phyloP scores from a whole-genome alignment of 2,797 vertebrate species.

The Carapus acus region DNA sequence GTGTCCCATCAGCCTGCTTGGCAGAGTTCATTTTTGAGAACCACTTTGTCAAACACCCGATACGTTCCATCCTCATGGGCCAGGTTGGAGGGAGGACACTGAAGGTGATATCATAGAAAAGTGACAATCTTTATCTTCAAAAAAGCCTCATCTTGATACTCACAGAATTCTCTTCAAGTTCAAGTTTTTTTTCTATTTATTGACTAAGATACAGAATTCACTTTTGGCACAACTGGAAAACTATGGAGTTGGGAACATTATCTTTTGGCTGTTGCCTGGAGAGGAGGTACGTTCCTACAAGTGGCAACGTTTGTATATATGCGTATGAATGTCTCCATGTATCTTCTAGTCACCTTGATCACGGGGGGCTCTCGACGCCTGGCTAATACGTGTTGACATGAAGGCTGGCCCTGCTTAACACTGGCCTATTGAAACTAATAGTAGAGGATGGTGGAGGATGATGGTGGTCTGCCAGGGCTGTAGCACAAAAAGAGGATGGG shows the following conservation, averaged over 20 bases:
- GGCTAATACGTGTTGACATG: conserved; percentile 13
- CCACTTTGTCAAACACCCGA: conserved; percentile 64
- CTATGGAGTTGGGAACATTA: too few species aligned
- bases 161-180: conserved; percentile 38
- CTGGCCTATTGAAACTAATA: conserved; percentile 38
- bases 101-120: conserved; percentile 55
- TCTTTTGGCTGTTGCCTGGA: neutral
- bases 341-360: conserved; percentile 19
- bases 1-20: conserved; percentile 31
- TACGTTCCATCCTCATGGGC: too few species aligned
- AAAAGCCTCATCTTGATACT: conserved; percentile 40
- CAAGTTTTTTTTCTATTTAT: conserved; percentile 35
- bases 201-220: too few species aligned
- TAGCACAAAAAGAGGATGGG: too few species aligned
- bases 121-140: conserved; percentile 46
- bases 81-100: conserved; percentile 50
- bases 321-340: neutral
- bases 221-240: too few species aligned
- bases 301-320: neutral
- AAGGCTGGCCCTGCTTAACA: conserved; percentile 18
- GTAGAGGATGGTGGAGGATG: conserved; percentile 15
- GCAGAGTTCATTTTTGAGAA: conserved; percentile 46
- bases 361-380: conserved; percentile 14
- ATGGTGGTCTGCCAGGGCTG: conserved; percentile 20
- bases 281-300: conserved; percentile 11